Percentiles rank a stretch among this genome's conserved stretches.
Evolutionary conservation across 1,140 invertebrate genomes (phyloP).

Genomic region (Amyelois transitella): DNA sequence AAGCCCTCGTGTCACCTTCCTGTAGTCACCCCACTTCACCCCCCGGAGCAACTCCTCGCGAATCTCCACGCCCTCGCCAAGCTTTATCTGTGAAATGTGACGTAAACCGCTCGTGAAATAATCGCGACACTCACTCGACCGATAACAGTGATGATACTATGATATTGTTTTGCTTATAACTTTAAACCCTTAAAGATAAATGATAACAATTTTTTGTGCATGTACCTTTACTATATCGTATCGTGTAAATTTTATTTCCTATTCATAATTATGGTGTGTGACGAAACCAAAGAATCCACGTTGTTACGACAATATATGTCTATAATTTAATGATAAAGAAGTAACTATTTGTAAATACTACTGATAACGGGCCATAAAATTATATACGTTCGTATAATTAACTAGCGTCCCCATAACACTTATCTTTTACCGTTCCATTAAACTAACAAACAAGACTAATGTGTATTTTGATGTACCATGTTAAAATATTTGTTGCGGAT

Average conservation of each 20-base stretch:
- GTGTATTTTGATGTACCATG: neutral
- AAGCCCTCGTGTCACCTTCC: conserved; percentile 81
- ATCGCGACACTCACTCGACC: neutral
- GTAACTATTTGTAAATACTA: neutral
- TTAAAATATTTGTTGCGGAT: neutral
- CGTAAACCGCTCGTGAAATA: neutral
- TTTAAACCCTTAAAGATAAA: neutral
- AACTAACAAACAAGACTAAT: neutral
- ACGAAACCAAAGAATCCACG: too few relatives aligned
- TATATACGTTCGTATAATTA: neutral
- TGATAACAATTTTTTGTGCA: too few relatives aligned
- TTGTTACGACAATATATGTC: too few relatives aligned
- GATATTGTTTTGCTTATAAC: neutral
- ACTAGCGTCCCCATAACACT: neutral
- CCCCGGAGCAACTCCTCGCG: conserved; percentile 80
- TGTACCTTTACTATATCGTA: too few relatives aligned
- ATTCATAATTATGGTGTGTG: too few relatives aligned
- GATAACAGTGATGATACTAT: neutral
- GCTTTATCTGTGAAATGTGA: conserved; percentile 76
- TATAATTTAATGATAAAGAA: neutral
- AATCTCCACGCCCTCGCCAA: conserved; percentile 82
- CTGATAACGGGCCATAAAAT: neutral
- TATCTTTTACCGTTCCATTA: too few relatives aligned
- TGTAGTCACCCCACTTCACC: conserved; percentile 83
- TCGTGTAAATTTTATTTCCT: too few relatives aligned